These are phyloP conservation scores for Xestia c-nigrum DNA, from an alignment of 2,888 invertebrate species.

Conservation along the genomic window DNA sequence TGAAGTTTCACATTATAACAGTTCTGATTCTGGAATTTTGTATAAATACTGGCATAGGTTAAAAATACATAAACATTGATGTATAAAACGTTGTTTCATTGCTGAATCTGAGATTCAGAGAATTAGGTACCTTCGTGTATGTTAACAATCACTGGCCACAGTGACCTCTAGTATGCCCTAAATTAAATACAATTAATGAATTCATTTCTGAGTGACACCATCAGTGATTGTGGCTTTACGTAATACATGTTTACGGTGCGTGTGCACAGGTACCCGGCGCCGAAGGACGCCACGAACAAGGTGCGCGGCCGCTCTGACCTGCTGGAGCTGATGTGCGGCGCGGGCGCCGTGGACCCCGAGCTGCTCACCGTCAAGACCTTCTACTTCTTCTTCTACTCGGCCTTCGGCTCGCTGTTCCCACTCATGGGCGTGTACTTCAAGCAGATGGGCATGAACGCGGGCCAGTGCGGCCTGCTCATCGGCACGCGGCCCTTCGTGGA, in stretches of 20 bases:
- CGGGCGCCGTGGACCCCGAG: constrained; percentile 95
- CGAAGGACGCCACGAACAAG: constrained; percentile 97
- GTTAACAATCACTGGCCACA: neutral
- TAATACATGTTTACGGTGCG: neutral
- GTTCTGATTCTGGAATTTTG: neutral
- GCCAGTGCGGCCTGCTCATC: constrained; percentile 98
- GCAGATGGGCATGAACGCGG: constrained; percentile 99
- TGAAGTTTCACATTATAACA: neutral
- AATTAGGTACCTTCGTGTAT: neutral
- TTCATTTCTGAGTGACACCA: neutral
- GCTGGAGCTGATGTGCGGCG: constrained; percentile 95
- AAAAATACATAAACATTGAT: neutral
- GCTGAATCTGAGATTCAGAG: neutral
- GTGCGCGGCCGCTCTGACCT: constrained; percentile 96
- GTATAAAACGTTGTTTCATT: neutral
- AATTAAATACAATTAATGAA: neutral
- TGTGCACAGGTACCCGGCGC: constrained; percentile 93
- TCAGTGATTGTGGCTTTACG: neutral
- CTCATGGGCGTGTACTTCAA: constrained; percentile 99
- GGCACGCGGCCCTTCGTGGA: constrained; percentile 99
- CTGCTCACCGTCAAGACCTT: constrained; percentile 98
- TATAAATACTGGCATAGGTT: neutral
- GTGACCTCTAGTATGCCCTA: neutral
- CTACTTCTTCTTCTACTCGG: constrained; percentile 99
- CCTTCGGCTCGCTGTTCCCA: constrained; percentile 99